phyloP scores from a whole-genome alignment of 2,888 invertebrate genomes.

The Chrysotoxum bicinctum region DNA sequence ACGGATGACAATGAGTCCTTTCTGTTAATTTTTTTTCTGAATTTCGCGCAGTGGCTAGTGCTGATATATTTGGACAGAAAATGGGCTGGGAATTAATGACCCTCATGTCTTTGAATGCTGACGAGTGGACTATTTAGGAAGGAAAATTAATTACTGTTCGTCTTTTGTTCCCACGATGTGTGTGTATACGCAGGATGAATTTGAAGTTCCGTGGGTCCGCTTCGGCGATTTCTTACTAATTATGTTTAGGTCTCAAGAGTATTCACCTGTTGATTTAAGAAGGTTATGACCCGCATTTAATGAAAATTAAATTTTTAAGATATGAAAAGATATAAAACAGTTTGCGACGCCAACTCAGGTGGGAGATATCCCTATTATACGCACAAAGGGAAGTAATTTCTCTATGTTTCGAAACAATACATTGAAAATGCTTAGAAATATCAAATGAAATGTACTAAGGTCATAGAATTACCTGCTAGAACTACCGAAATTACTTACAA shows the following conservation, averaged over 20 bases:
- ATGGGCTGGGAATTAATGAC: constrained; percentile 66
- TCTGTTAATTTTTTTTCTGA: constrained; percentile 10
- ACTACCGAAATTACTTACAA: too few species aligned
- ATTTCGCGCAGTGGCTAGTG: constrained; percentile 39
- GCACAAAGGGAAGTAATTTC: too few species aligned
- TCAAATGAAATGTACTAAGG: too few species aligned
- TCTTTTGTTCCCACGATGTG: constrained; percentile 47
- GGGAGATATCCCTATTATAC: not conserved
- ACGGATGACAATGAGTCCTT: constrained; percentile 47
- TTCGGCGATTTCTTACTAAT: constrained; percentile 1
- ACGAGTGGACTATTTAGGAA: constrained; percentile 45
- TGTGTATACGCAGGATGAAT: not conserved
- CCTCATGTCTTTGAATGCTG: constrained; percentile 27
- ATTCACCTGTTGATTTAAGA: constrained; percentile 20
- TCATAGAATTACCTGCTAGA: too few species aligned
- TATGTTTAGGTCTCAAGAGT: not conserved
- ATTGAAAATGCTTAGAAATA: too few species aligned
- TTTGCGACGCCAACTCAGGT: not conserved
- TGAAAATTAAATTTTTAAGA: not conserved
- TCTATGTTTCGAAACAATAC: too few species aligned
- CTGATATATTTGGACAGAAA: constrained; percentile 60
- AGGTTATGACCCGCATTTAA: not conserved
- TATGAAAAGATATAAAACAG: not conserved
- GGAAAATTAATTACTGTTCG: constrained; percentile 49
- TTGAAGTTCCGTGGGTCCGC: constrained; percentile 6